Base-by-base conservation (phyloP, 2,797 vertebrate species). In the Spinus olivaceus region DNA sequence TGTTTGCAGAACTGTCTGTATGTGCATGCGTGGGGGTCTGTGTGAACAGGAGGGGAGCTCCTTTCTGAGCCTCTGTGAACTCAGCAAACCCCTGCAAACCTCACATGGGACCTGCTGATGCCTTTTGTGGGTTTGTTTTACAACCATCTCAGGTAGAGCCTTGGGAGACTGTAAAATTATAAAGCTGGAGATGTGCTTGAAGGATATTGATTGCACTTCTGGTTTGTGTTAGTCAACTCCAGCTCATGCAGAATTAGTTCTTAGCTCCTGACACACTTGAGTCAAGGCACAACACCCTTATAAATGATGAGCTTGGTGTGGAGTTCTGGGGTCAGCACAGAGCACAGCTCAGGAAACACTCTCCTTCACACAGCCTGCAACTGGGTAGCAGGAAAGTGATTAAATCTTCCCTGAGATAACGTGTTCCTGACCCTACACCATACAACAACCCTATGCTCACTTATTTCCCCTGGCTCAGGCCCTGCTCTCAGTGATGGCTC, bases 1-100 rank as follows among this genome's bases (percentile, higher is more conserved):
- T 96, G 92, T 96, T 95, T 96, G 93, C 88, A 59, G 86, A 95
- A 4, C 35, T 59, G 94, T 73, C 95, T 91, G 91, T n/a, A 7
- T 74, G 67, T 80, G 76, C 60, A 3, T 14, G 56, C 10, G 56
- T 7, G 12, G 60, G 77, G 66, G 32, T 17, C 83, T 73, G 57
- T 77, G 79, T 46, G 91, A 65, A 59, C 56, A 49, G 46, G 56
- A 73, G 42, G 42, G 19, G 41, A 82, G 17, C 81, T 67, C 83
- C 72, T 71, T 53, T 28, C 60, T 0, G 1, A 60, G 72, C 42
- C 65, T 24, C 53, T 49, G 50, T 13, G 56, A 80, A 4, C 72
- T 46, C 44, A 6, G 61, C 89, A 82, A 90, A 37, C n/a, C 72
- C 37, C 41, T 5, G 60, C 89, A 83, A 90, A 35, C 39, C 57